Percentiles rank a stretch among this genome's conserved stretches.
phyloP scores from a whole-genome alignment of 2,113 vertebrate species.

The Elanus axillaris region DNA sequence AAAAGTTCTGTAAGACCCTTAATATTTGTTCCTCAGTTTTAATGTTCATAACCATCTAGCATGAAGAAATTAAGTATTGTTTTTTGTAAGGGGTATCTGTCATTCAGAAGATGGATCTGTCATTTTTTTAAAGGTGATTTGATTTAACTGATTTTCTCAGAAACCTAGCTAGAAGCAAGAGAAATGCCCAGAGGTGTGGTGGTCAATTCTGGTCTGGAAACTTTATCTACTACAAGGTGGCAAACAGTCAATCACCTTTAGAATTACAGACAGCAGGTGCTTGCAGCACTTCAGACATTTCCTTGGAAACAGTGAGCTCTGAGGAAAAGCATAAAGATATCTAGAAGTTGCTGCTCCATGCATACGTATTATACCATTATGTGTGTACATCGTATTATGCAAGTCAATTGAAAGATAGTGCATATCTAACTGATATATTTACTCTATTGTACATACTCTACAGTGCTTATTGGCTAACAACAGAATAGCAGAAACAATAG shows the following conservation, averaged over 20 bases:
- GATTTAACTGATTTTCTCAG: background rate
- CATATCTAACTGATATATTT: background rate
- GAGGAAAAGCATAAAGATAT: background rate
- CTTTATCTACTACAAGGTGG: background rate
- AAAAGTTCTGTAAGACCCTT: background rate
- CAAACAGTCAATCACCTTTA: background rate
- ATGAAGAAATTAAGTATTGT: background rate
- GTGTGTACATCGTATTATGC: background rate
- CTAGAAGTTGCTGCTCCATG: background rate
- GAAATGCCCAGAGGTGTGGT: background rate
- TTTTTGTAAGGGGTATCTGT: background rate
- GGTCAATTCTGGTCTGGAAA: background rate
- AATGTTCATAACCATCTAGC: background rate
- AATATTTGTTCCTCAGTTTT: background rate
- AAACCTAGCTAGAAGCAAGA: background rate
- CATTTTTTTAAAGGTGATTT: background rate
- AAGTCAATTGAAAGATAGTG: background rate
- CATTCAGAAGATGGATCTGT: background rate
- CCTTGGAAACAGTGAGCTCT: background rate
- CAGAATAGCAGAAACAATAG: background rate
- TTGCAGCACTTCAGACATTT: background rate
- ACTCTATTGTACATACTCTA: background rate
- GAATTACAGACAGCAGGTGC: background rate
- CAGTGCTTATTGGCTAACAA: background rate
- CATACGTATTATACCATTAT: background rate